Evolutionary conservation across 2,888 invertebrate species (phyloP).

Genomic region (Microchrysa polita): DNA sequence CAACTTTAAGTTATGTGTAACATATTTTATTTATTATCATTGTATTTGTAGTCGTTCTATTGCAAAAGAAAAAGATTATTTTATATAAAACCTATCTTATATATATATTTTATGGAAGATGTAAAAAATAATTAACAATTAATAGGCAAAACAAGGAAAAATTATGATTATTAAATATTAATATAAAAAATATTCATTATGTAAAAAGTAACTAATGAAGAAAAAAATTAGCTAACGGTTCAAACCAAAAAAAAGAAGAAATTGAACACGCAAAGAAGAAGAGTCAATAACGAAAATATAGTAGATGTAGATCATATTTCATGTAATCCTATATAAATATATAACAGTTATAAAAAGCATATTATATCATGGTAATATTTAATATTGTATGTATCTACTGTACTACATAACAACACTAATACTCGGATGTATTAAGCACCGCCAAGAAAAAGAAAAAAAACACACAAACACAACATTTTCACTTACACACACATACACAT

Average conservation of each 20-base stretch:
- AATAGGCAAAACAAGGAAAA: neutral
- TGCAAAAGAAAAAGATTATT: conserved; percentile 8
- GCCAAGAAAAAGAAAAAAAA: neutral
- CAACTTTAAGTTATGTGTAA: conserved; percentile 21
- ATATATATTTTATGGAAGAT: conserved; percentile 14
- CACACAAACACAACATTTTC: neutral
- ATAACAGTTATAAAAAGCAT: neutral
- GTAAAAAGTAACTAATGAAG: neutral
- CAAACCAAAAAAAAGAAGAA: too few species aligned
- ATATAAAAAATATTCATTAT: neutral
- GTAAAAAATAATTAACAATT: conserved; percentile 13
- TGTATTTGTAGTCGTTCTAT: conserved; percentile 6
- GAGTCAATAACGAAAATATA: neutral
- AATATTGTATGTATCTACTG: neutral
- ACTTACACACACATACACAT: neutral
- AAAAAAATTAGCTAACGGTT: neutral
- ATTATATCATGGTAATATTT: conserved; percentile 7
- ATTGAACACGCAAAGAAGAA: conserved; percentile 1
- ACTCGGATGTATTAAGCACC: conserved; percentile 30
- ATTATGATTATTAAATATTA: neutral
- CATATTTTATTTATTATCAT: conserved; percentile 26
- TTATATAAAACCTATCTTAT: conserved; percentile 4
- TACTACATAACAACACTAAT: conserved; percentile 13
- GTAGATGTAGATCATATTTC: conserved; percentile 3
- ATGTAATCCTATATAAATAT: conserved; percentile 25